These are phyloP conservation scores for Vulpes vulpes DNA, from an alignment of 2,113 vertebrate genomes.

Conservation along the genomic window DNA sequence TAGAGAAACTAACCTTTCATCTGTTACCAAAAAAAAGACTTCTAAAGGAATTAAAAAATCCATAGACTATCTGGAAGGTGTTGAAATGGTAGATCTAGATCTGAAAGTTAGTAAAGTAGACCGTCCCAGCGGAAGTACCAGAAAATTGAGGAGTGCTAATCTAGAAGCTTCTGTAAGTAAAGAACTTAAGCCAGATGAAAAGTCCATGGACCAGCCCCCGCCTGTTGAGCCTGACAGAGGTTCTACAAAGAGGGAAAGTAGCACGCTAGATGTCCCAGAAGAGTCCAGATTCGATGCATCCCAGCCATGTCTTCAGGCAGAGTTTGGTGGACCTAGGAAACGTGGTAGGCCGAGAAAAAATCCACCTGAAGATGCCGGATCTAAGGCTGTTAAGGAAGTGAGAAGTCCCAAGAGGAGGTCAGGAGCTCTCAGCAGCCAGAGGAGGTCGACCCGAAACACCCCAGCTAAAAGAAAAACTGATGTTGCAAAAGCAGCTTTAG, in stretches of 20 bases:
- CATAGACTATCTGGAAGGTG: slow-evolving; percentile 69
- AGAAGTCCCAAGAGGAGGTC: background rate
- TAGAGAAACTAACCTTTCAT: slow-evolving; percentile 45
- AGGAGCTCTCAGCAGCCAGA: slow-evolving; percentile 68
- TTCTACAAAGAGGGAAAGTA: slow-evolving; percentile 64
- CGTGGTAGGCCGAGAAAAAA: slow-evolving; percentile 82
- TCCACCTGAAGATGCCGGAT: slow-evolving; percentile 35
- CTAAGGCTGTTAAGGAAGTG: slow-evolving; percentile 53
- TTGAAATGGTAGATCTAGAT: slow-evolving; percentile 58
- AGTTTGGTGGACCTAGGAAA: slow-evolving; percentile 81
- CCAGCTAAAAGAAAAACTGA: background rate
- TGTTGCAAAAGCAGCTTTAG: slow-evolving; percentile 18
- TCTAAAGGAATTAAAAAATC: slow-evolving; percentile 73
- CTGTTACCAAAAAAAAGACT: slow-evolving; percentile 78
- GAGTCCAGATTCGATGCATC: slow-evolving; percentile 74
- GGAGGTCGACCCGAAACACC: slow-evolving; percentile 73
- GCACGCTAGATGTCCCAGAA: slow-evolving; percentile 68
- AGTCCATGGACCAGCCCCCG: background rate
- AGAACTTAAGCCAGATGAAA: slow-evolving; percentile 79
- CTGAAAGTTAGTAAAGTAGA: slow-evolving; percentile 60
- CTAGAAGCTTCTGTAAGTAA: slow-evolving; percentile 82
- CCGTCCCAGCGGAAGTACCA: slow-evolving; percentile 85
- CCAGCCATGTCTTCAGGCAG: slow-evolving; percentile 57
- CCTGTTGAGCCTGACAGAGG: background rate
- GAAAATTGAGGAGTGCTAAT: slow-evolving; percentile 81